Evolutionary conservation across 2,797 vertebrate species (phyloP).

Genomic region (Sylvilagus floridanus): DNA sequence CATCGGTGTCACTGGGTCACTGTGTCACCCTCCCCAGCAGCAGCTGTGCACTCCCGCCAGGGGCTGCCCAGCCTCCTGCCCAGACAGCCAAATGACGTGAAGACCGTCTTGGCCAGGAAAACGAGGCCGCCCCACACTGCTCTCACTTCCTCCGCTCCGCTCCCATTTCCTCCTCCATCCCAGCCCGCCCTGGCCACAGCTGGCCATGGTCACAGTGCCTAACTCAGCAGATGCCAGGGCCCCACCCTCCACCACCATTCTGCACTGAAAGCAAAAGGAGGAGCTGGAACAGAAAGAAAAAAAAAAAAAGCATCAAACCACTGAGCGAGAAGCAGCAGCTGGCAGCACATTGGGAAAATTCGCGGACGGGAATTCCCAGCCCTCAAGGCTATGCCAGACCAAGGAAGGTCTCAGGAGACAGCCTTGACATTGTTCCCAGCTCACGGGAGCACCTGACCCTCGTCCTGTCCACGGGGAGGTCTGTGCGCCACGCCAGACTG

Average conservation of each 20-base stretch:
- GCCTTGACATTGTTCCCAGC: background rate
- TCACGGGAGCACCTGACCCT: background rate
- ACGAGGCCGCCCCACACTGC: background rate
- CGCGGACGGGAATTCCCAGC: conserved; percentile 73
- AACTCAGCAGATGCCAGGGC: conserved; percentile 32
- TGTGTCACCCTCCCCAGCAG: background rate
- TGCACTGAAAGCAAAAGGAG: conserved; percentile 71
- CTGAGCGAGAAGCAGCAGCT: conserved; percentile 73
- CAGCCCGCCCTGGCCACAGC: conserved; percentile 3
- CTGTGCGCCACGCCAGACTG: background rate
- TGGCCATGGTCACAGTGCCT: background rate
- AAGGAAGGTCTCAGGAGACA: conserved; percentile 37
- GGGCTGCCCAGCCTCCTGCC: background rate
- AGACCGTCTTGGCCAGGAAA: background rate
- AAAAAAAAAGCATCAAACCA: conserved; percentile 40
- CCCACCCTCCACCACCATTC: conserved; percentile 13
- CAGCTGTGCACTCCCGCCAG: background rate
- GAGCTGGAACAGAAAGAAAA: conserved; percentile 51
- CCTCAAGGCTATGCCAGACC: conserved; percentile 19
- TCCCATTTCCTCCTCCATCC: background rate
- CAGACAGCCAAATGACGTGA: background rate
- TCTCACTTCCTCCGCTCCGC: conserved; percentile 9
- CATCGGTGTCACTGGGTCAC: conserved; percentile 57
- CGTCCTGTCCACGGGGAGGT: background rate
- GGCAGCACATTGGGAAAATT: conserved; percentile 78